Conservation (phyloP, 2,888 invertebrate genomes). For the Venusia cambrica region DNA sequence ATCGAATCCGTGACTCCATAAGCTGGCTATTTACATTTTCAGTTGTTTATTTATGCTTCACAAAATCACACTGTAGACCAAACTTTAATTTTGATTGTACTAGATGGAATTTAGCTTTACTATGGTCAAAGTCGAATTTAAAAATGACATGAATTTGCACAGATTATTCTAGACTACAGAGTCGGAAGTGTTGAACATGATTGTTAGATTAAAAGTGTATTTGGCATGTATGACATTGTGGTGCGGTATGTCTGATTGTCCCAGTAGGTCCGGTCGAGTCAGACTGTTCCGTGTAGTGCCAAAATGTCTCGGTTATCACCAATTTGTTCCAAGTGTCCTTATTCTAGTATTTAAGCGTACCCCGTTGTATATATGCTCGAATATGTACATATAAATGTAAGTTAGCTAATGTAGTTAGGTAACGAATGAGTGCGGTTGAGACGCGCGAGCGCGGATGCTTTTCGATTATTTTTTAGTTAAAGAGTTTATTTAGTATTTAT, state of each 20-base stretch:
- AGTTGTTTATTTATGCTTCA: no score
- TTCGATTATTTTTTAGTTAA: conserved; percentile 29
- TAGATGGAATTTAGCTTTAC: no score
- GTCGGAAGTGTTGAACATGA: no score
- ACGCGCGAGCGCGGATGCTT: conserved; percentile 23
- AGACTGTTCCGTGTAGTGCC: conserved; percentile 34
- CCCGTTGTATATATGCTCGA: conserved; percentile 49
- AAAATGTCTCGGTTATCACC: conserved; percentile 40
- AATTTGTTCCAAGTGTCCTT: conserved; percentile 71
- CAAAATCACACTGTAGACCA: no score
- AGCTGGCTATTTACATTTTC: no score
- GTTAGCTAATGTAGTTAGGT: conserved; percentile 47
- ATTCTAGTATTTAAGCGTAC: conserved; percentile 58
- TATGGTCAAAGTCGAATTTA: no score
- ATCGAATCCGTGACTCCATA: no score
- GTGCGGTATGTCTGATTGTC: no score
- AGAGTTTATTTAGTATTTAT: conserved; percentile 34
- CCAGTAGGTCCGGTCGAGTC: conserved; percentile 21
- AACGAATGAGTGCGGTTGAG: conserved; percentile 24
- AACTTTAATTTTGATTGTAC: no score
- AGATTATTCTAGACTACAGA: no score
- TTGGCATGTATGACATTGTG: not conserved
- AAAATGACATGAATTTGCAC: no score
- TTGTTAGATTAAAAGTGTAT: no score
- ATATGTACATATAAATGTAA: conserved; percentile 51